phyloP scores from a whole-genome alignment of 2,113 vertebrate species.

The Chrysochloris asiatica region DNA sequence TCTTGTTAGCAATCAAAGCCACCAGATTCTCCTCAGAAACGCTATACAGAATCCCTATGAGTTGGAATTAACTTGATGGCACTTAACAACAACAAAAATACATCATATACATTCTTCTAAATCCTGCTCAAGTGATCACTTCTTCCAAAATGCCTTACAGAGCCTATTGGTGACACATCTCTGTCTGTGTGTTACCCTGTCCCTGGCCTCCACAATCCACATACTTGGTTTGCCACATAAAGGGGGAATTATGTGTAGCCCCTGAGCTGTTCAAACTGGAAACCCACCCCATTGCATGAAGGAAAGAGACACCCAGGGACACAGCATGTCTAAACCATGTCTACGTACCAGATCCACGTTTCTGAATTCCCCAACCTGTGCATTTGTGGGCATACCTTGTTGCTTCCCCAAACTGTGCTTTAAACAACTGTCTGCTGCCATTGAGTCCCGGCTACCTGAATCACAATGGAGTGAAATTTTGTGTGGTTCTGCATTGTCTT shows the following conservation, averaged over 20 bases:
- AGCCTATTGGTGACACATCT: too few relatives aligned
- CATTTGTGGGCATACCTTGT: neutral
- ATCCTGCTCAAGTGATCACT: too few relatives aligned
- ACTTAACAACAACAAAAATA: too few relatives aligned
- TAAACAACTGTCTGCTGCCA: neutral
- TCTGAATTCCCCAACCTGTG: neutral
- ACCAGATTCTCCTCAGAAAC: too few relatives aligned
- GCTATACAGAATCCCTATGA: too few relatives aligned
- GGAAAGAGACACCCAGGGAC: neutral
- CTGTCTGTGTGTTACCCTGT: too few relatives aligned
- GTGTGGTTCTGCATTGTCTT: neutral
- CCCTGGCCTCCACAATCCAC: too few relatives aligned
- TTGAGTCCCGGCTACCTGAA: neutral
- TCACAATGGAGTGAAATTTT: neutral
- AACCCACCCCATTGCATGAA: neutral
- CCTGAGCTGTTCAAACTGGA: neutral
- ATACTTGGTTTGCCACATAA: neutral
- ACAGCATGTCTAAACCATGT: neutral
- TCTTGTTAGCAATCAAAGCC: too few relatives aligned
- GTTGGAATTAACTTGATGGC: too few relatives aligned
- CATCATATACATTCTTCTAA: too few relatives aligned
- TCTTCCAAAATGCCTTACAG: too few relatives aligned
- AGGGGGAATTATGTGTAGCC: neutral
- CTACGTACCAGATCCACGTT: neutral
- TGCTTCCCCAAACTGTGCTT: neutral